Evolutionary conservation across 2,113 vertebrate genomes (phyloP), one percentile per base, ranked within the genome.

Genomic region (Chrysochloris asiatica): DNA sequence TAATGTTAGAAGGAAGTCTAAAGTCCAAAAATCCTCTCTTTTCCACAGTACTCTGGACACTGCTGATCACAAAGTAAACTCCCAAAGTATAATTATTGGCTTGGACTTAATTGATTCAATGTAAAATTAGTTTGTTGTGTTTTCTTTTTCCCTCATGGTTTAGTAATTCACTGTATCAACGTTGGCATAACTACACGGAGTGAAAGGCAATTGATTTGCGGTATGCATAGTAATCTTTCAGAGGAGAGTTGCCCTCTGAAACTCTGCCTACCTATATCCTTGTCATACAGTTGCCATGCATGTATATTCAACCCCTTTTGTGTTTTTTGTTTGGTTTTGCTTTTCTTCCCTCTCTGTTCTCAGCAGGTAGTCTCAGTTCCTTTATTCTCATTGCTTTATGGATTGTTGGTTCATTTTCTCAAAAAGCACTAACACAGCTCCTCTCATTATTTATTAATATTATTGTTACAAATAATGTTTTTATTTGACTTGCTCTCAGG

Each of bases 401-500:
- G 92, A 88, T 88, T 87, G 75, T 89, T 94, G 73, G 84, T 83
- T 96, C 79, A 95, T 95, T 97, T 97, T 79, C 94, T 97, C 96
- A 90, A 96, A 96, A 97, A 94, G 86, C 92, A 92, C 80, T 78
- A 94, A 85, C 81, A 89, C 84, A 83, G 73, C 52, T 93, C 82
- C 78, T 95, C 95, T 97, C 90, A 95, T 97, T 96, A 96, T 96
- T 89, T 95, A 84, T 90, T 92, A 89, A 94, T 81, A 91, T 54
- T 82, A 92, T 87, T 86, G 48, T 81, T 92, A 87, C 89, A 94
- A 95, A 92, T 83, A 94, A 78, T 47, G 24, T 43, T 88, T 50
- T 89, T 89, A 95, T 86, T 90, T 90, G 61, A 87, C 61, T 84
- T 93, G n/a, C 36, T 95, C 88, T 90, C 14, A 52, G 61, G 86